Percentiles rank a stretch among this genome's conserved stretches.
phyloP scores from a whole-genome alignment of 1,140 invertebrate genomes.

The Diorhabda elongata region DNA sequence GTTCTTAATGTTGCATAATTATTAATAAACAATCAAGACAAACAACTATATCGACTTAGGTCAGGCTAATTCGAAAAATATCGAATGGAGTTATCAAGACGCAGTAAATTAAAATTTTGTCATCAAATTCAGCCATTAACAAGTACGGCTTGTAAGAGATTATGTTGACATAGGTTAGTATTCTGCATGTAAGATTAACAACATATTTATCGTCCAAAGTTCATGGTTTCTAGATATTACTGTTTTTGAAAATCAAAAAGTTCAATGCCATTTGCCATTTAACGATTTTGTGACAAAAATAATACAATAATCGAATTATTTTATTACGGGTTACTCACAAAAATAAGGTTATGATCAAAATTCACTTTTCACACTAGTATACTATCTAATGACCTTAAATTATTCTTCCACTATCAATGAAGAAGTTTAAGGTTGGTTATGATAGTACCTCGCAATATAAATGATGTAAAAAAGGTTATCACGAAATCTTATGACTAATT shows the following conservation, averaged over 20 bases:
- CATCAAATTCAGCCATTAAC: background rate
- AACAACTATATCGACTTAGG: background rate
- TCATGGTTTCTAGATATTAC: background rate
- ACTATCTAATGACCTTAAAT: too few species aligned
- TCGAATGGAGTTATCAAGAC: background rate
- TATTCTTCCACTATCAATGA: too few species aligned
- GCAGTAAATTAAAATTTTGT: slow-evolving; percentile 1
- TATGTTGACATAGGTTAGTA: background rate
- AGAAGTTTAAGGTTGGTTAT: too few species aligned
- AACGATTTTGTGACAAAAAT: too few species aligned
- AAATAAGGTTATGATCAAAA: too few species aligned
- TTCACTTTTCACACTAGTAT: too few species aligned
- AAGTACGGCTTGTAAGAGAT: background rate
- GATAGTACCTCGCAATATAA: background rate
- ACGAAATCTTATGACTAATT: background rate
- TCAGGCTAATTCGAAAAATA: slow-evolving; percentile 1
- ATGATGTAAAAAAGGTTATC: background rate
- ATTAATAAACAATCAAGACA: background rate
- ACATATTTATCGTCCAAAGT: slow-evolving; percentile 1
- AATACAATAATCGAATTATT: too few species aligned
- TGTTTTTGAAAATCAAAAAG: background rate
- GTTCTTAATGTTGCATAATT: background rate
- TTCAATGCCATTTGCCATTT: background rate
- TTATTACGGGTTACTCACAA: too few species aligned
- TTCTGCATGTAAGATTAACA: background rate